These are phyloP conservation scores for Lepeophtheirus salmonis DNA, from an alignment of 1,140 invertebrate species.

Conservation along the genomic window DNA sequence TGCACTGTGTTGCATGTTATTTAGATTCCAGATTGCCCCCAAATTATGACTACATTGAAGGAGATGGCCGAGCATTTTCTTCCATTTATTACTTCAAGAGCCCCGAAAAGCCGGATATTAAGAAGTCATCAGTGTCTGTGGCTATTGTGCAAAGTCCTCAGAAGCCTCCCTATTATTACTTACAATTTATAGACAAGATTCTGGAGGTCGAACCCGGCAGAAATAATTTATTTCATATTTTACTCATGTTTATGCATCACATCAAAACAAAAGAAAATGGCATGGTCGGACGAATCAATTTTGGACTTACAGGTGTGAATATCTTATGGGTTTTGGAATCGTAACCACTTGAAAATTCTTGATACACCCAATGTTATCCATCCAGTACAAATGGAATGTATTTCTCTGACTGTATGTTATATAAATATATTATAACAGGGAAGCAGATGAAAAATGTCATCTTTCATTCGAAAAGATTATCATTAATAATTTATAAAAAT, in stretches of 20 bases:
- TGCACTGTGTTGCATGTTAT: conserved; percentile 7
- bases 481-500: too few species aligned
- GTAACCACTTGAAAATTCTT: too few species aligned
- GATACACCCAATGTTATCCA: too few species aligned
- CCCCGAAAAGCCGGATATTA: neutral
- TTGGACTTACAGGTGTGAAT: conserved; percentile 17
- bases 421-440: too few species aligned
- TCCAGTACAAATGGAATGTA: too few species aligned
- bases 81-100: conserved; percentile 7
- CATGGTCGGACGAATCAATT: conserved; percentile 15
- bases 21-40: conserved; percentile 3
- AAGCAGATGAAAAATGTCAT: too few species aligned
- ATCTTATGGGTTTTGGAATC: conserved; percentile 15
- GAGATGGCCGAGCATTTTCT: conserved; percentile 2
- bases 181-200: neutral
- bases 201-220: conserved; percentile 5
- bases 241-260: conserved; percentile 16
- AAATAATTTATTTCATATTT: conserved; percentile 16
- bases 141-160: conserved; percentile 7
- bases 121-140: neutral
- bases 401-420: too few species aligned
- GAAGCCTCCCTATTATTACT: conserved; percentile 14
- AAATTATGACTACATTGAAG: neutral
- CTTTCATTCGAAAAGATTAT: too few species aligned
- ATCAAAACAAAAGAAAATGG: conserved; percentile 12